A percentile compares a stretch with the other conserved stretches of the same genome.
Evolutionary conservation across 35 echinoderm and acorn worm species (phyloP).

Genomic region (Heliocidaris erythrogramma): DNA sequence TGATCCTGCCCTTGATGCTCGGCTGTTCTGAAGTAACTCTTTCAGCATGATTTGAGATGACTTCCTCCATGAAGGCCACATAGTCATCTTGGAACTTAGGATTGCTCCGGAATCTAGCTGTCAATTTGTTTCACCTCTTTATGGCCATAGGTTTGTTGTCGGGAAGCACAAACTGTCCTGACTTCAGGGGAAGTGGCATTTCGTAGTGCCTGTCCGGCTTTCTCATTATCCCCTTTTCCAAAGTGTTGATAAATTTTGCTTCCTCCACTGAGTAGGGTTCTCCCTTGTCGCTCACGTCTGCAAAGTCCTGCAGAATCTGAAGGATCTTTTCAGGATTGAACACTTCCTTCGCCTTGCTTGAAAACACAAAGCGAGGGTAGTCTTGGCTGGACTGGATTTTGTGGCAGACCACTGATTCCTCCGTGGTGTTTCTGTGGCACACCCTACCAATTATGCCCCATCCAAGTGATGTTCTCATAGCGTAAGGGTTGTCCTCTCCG

Average conservation of each 20-base stretch:
- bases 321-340: neutral
- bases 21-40: constrained; percentile 40
- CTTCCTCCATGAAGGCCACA: constrained; percentile 47
- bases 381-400: neutral
- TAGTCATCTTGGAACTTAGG: constrained; percentile 53
- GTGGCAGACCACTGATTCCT: constrained; percentile 15
- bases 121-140: constrained; percentile 39
- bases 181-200: constrained; percentile 59
- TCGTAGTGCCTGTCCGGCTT: constrained; percentile 65
- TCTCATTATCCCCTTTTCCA: constrained; percentile 35
- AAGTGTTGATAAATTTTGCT: constrained; percentile 46
- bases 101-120: constrained; percentile 55
- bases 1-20: constrained; percentile 23
- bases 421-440: neutral
- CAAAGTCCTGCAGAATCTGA: constrained; percentile 44
- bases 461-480: constrained; percentile 53
- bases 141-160: constrained; percentile 46
- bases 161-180: constrained; percentile 51
- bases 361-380: neutral
- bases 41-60: constrained; percentile 68
- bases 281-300: neutral
- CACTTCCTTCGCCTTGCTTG: constrained; percentile 24
- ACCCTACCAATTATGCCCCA: constrained; percentile 71
- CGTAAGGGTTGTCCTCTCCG: constrained; percentile 71
- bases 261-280: constrained; percentile 67